These are phyloP conservation scores for Rotaria sp. DNA, from an alignment of 2,888 invertebrate species.

Conservation along the genomic window DNA sequence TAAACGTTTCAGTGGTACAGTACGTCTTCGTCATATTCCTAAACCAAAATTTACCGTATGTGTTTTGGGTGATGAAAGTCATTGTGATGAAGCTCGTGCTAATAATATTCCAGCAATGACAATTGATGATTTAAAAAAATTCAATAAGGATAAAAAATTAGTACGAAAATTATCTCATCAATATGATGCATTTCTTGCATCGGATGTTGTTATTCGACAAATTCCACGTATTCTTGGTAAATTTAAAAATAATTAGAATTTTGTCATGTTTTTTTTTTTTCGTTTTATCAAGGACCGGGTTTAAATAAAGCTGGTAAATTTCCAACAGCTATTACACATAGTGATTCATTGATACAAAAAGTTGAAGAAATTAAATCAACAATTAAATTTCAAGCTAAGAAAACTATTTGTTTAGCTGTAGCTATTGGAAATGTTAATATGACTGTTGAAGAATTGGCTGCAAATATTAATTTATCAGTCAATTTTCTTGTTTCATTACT, in stretches of 20 bases:
- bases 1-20: conserved; percentile 99
- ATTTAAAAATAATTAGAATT: conserved; percentile 58
- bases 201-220: conserved; percentile 86
- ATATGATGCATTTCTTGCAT: conserved; percentile 96
- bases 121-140: conserved; percentile 91
- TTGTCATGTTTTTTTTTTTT: not conserved
- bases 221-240: conserved; percentile 65
- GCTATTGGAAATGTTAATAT: conserved; percentile 95
- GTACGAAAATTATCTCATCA: conserved; percentile 90
- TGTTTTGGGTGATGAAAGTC: conserved; percentile 94
- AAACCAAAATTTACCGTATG: conserved; percentile 98
- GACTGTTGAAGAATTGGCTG: conserved; percentile 86
- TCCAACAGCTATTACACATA: conserved; percentile 91
- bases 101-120: conserved; percentile 89
- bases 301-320: conserved; percentile 99
- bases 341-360: conserved; percentile 87
- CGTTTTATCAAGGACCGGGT: conserved; percentile 72
- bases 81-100: conserved; percentile 93
- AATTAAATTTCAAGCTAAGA: conserved; percentile 99
- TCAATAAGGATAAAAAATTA: conserved; percentile 98
- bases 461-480: conserved; percentile 89
- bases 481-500: conserved; percentile 97
- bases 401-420: conserved; percentile 93
- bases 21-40: conserved; percentile 96
- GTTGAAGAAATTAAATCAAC: conserved; percentile 97